Evolutionary conservation across 2,888 invertebrate genomes (phyloP), one percentile per base, ranked within the genome.

Genomic region (Hypomecis punctinalis): DNA sequence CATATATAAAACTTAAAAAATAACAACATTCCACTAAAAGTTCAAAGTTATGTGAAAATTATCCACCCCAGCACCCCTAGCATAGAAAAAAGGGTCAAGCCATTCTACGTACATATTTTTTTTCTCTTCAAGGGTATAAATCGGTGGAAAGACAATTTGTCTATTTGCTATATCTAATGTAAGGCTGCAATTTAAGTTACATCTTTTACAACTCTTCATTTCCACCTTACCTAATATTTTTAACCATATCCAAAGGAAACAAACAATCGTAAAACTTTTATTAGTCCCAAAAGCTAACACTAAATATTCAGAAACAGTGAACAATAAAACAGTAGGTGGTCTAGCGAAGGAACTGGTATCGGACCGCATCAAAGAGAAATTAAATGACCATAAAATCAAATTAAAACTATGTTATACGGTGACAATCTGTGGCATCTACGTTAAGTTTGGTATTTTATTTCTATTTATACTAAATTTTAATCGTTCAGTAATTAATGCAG

Each of bases 281-380:
- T 55, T 60, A 60, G 40, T 42, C 9, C 9, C 33, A 46, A 54
- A 64, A 56, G 40, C 60, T 49, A 42, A 49, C 47, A 64, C 0
- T 60, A 51, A 57, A 65, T 52, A 65, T 65, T 65, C 36, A 48
- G 35, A 56, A 57, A 56, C 42, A 46, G 45, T 46, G 52, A 57
- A 58, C 61, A 61, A 57, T 61, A 61, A 66, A 66, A 61, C 61
- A 40, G 62, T 58, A 66, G 66, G 66, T 62, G 66, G 66, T 59
- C 66, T 46, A 48, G 7, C 23, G 35, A 56, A 55, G 9, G 43
- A 65, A 59, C 66, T 49, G 58, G 63, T 48, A 53, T 61, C 67
- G 67, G 65, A 0, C 11, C 10, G 33, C 46, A 36, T 56, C 65
- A 70, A 61, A 67, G 59, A 2, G 55, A 60, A 61, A 56, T 61